These are phyloP conservation scores for Okamejei kenojei DNA, from an alignment of 2,797 vertebrate species.

Conservation along the genomic window DNA sequence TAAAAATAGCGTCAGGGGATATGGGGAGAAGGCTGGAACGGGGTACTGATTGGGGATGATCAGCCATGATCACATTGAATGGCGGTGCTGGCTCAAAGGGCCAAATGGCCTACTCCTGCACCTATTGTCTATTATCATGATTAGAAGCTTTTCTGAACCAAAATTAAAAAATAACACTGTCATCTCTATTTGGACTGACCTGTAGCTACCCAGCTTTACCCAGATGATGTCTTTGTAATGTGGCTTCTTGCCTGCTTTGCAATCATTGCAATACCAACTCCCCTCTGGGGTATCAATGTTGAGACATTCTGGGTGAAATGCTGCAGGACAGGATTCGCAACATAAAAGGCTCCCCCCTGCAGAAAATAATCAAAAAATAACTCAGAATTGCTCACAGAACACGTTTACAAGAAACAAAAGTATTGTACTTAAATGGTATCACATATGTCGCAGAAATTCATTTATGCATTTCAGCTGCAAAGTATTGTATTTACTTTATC, in stretches of 20 bases:
- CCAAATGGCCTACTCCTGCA: too few relatives aligned
- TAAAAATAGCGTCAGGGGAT: too few relatives aligned
- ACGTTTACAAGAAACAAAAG: background rate
- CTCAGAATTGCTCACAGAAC: background rate
- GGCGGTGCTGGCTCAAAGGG: too few relatives aligned
- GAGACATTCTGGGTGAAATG: conserved; percentile 93
- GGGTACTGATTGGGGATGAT: too few relatives aligned
- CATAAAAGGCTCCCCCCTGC: conserved; percentile 88
- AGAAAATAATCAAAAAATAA: conserved; percentile 39
- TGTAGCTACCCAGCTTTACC: conserved; percentile 96
- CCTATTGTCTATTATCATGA: too few relatives aligned
- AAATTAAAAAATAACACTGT: background rate
- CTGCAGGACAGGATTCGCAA: conserved; percentile 92
- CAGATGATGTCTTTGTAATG: conserved; percentile 92
- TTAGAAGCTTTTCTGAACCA: background rate
- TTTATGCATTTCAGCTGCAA: background rate
- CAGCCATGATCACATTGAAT: too few relatives aligned
- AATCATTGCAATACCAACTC: conserved; percentile 98
- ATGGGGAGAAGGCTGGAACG: too few relatives aligned
- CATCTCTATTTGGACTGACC: conserved; percentile 56
- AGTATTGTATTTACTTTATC: background rate
- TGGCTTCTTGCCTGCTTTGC: conserved; percentile 85
- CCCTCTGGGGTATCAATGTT: conserved; percentile 95
- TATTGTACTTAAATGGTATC: background rate
- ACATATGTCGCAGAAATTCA: background rate